These are phyloP conservation scores for Eutrigla gurnardus DNA, from an alignment of 2,797 vertebrate species.

Conservation along the genomic window DNA sequence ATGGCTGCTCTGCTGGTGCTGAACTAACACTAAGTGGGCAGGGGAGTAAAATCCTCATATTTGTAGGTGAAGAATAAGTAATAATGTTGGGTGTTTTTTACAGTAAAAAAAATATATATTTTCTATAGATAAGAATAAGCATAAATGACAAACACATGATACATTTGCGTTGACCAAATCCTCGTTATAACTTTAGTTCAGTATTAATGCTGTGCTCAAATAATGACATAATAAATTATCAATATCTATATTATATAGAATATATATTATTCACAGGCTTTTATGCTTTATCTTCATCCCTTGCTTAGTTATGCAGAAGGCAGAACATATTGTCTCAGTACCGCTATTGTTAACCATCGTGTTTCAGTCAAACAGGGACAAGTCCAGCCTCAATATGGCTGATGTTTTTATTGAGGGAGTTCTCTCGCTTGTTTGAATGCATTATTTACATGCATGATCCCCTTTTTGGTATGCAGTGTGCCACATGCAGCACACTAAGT, in stretches of 20 bases:
- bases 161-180: background rate
- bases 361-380: slow-evolving; percentile 54
- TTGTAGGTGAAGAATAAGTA: too few relatives aligned
- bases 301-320: background rate
- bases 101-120: too few relatives aligned
- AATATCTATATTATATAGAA: background rate
- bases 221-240: slow-evolving; percentile 14
- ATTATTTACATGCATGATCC: slow-evolving; percentile 48
- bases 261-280: background rate
- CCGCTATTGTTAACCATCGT: slow-evolving; percentile 25
- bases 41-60: background rate
- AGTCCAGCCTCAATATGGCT: slow-evolving; percentile 25
- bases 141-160: background rate
- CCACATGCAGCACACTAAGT: background rate
- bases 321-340: background rate
- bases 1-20: too few relatives aligned
- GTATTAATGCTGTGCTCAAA: background rate
- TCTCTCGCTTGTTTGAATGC: slow-evolving; percentile 34
- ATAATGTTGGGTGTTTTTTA: too few relatives aligned
- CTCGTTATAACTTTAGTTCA: background rate
- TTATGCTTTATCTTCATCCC: background rate
- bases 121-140: background rate
- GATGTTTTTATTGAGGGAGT: slow-evolving; percentile 50
- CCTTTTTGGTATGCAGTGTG: background rate
- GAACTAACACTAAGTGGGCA: too few relatives aligned